These are phyloP conservation scores for Rhinoptilus africanus DNA, from an alignment of 2,113 vertebrate species.

Conservation along the genomic window DNA sequence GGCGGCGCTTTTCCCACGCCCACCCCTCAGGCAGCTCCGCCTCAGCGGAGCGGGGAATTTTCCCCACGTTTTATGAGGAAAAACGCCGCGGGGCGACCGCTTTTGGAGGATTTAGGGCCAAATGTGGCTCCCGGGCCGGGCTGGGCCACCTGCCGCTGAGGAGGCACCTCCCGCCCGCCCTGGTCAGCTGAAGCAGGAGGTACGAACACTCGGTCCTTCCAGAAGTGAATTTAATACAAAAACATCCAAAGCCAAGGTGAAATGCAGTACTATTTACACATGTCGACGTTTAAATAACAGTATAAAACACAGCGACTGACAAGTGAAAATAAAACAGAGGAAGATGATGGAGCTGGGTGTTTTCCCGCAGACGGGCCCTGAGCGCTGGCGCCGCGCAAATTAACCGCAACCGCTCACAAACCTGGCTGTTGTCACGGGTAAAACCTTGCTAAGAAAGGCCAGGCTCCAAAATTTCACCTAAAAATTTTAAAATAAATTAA, in stretches of 20 bases:
- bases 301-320: not conserved
- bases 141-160: not conserved
- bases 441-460: fast-evolving
- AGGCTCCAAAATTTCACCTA: no score
- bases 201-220: fast-evolving
- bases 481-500: not conserved
- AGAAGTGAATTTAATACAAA: not conserved
- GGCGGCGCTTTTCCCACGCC: fast-evolving
- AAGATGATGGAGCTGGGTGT: fast-evolving
- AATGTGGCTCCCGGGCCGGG: no score
- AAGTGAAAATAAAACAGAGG: not conserved
- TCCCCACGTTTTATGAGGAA: fast-evolving
- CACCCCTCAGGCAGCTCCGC: fast-evolving
- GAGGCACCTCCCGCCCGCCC: no score
- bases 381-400: no score
- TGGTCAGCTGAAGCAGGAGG: not conserved
- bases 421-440: fast-evolving
- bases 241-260: fast-evolving
- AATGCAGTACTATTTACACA: fast-evolving
- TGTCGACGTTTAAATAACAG: not conserved
- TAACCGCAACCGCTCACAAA: fast-evolving
- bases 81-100: fast-evolving
- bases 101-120: fast-evolving
- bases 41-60: fast-evolving
- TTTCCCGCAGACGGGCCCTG: fast-evolving